Evolutionary conservation across 2,113 vertebrate genomes (phyloP), one percentile per base, ranked within the genome.

Genomic region (Pungitius pungitius): DNA sequence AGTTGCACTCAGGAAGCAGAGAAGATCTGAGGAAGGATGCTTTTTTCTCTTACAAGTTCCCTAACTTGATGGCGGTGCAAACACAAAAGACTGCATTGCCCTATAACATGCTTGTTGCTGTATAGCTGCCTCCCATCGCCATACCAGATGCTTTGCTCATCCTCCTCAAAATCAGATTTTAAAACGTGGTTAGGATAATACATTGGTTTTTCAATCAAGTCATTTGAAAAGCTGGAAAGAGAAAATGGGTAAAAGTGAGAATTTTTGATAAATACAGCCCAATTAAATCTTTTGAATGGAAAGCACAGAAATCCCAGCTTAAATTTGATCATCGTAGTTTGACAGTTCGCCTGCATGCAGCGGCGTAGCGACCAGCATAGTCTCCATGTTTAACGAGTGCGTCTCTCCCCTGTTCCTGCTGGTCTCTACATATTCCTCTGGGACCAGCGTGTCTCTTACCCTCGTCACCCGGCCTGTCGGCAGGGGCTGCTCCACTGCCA

Each of bases 401-500:
- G 35, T 47, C 26, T 57, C 63, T 80, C 58, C 49, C 37, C 58
- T 52, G 58, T 26, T 42, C 45, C 26, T 30, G 52, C 57, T 75
- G 52, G 20, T 45, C 69, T 63, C 56, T 79, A 72, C 70, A 33
- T 54, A 2, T 73, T 69, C 79, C 81, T 56, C 73, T 22, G 18
- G 85, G 64, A 30, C 58, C 27, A 8, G 45, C 9, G 52, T 62
- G 73, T 69, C 60, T 73, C 83, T 69, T 40, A 20, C 66, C 64
- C 67, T 40, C 68, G 51, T 76, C 73, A 62, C 68, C 73, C 27
- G 79, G 82, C 78, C 67, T 39, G 82, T 64, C 52, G 60, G 73
- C 73, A 86, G 74, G 72, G 76, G 43, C 75, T 20, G 78, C 82
- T 71, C 66, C 47, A 15, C 73, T 76, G 80, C 82, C 70, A 68